These are phyloP conservation scores for Pyrgilauda ruficollis DNA, from an alignment of 2,113 vertebrate genomes.

Conservation along the genomic window DNA sequence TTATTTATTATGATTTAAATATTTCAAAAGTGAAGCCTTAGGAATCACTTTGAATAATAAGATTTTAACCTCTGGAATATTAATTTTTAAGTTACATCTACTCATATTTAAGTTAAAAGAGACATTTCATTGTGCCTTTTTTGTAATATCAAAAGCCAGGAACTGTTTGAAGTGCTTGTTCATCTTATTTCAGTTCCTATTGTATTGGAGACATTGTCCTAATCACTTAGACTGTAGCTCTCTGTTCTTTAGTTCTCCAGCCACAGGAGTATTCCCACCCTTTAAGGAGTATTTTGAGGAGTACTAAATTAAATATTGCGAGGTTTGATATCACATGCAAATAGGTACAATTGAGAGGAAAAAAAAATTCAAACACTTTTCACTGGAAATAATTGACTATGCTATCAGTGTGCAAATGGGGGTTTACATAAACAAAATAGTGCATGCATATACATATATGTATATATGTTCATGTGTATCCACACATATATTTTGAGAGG, in stretches of 20 bases:
- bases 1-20: background rate
- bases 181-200: background rate
- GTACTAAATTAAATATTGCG: background rate
- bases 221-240: background rate
- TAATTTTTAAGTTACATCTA: background rate
- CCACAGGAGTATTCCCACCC: background rate
- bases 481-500: background rate
- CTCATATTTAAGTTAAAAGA: background rate
- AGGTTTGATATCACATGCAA: slow-evolving; percentile 15
- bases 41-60: background rate
- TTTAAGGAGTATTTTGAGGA: background rate
- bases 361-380: slow-evolving; percentile 20
- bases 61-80: background rate
- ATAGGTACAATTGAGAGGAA: background rate
- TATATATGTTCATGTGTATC: background rate
- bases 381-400: slow-evolving; percentile 35
- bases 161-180: background rate
- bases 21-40: background rate
- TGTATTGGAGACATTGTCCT: background rate
- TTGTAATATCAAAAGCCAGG: slow-evolving; percentile 1
- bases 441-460: slow-evolving; percentile 6
- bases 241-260: background rate
- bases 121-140: background rate
- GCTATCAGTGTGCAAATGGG: slow-evolving; percentile 4
- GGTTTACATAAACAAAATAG: slow-evolving; percentile 20